phyloP scores from a whole-genome alignment of 2,113 vertebrate genomes.

The Halcyon malimbica region DNA sequence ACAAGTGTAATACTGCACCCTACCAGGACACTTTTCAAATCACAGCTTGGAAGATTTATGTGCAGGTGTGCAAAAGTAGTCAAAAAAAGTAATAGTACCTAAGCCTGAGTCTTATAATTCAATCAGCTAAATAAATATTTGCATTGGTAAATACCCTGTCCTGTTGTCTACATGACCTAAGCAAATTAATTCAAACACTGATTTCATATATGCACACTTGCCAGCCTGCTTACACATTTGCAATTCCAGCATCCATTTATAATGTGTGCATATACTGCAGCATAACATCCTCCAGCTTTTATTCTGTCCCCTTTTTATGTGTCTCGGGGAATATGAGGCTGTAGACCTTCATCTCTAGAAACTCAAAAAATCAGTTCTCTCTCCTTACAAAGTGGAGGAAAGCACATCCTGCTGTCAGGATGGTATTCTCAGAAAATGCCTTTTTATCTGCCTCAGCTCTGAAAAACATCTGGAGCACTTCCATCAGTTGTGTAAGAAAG shows the following conservation, averaged over 20 bases:
- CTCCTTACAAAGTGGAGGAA: background rate
- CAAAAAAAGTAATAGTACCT: background rate
- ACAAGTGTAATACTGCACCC: background rate
- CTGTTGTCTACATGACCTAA: background rate
- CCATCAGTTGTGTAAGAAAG: background rate
- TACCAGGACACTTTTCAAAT: background rate
- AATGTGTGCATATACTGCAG: background rate
- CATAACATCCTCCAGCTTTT: background rate
- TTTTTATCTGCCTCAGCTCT: background rate
- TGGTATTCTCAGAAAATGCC: background rate
- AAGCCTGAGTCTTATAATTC: background rate
- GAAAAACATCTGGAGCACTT: fast-evolving
- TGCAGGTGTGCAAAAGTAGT: background rate
- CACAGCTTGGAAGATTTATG: background rate
- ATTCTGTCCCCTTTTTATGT: background rate
- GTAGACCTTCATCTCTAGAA: background rate
- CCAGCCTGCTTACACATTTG: background rate
- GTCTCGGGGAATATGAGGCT: background rate
- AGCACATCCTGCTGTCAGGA: background rate
- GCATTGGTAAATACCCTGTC: background rate
- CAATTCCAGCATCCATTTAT: background rate
- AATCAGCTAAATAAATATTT: background rate
- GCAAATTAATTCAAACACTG: background rate
- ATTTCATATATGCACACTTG: background rate
- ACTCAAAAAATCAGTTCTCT: background rate